Evolutionary conservation across 2,797 vertebrate species (phyloP).

Genomic region (Anolis apletophallus): DNA sequence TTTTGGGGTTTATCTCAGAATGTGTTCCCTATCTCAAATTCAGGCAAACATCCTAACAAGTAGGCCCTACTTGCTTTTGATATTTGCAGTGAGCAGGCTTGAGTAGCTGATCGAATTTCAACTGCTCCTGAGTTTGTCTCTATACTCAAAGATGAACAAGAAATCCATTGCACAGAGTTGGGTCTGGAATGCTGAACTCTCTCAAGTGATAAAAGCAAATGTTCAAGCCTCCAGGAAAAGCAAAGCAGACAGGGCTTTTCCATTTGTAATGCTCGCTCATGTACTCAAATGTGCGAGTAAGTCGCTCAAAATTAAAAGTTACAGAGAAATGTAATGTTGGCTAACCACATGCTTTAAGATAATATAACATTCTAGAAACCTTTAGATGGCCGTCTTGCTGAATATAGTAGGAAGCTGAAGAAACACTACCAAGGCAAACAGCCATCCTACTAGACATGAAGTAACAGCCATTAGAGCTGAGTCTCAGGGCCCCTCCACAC

Average conservation of each 20-base stretch:
- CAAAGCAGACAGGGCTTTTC: not conserved
- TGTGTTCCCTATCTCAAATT: not conserved
- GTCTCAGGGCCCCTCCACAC: too few species aligned
- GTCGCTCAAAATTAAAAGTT: not conserved
- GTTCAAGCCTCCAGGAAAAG: not conserved
- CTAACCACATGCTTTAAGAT: not conserved
- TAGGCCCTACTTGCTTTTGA: not conserved
- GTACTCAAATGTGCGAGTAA: not conserved
- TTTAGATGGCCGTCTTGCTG: not conserved
- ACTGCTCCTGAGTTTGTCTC: not conserved
- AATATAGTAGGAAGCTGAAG: too few species aligned
- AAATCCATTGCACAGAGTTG: not conserved
- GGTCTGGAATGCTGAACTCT: not conserved
- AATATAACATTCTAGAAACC: not conserved
- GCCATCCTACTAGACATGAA: too few species aligned
- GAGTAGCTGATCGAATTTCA: not conserved
- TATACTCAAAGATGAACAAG: not conserved
- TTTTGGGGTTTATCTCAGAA: not conserved
- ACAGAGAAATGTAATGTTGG: not conserved
- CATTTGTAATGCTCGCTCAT: not conserved
- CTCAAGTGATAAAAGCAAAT: not conserved
- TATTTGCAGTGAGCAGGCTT: not conserved
- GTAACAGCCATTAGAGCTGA: too few species aligned
- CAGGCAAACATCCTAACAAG: not conserved
- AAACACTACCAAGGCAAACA: too few species aligned